phyloP scores from a whole-genome alignment of 1,140 invertebrate genomes.

The Nautilus pompilius region DNA sequence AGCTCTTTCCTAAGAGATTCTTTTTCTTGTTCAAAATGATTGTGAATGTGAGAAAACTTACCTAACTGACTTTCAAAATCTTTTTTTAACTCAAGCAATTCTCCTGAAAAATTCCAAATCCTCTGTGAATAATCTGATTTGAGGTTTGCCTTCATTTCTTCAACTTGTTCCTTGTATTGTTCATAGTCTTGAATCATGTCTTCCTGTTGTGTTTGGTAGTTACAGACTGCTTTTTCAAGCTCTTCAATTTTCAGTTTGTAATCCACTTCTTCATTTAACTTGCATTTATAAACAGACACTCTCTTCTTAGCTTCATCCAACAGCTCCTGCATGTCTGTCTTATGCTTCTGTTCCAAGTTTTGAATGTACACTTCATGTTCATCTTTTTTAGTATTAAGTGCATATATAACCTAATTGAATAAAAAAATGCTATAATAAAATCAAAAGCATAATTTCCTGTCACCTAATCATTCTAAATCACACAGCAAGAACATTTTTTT shows the following conservation, averaged over 20 bases:
- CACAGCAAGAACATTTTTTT: no score
- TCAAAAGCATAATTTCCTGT: no score
- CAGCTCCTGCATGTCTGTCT: conserved; percentile 48
- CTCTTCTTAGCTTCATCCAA: conserved; percentile 48
- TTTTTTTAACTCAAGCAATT: conserved; percentile 43
- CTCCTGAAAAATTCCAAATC: conserved; percentile 42
- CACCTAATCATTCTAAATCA: no score
- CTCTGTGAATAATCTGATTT: conserved; percentile 43
- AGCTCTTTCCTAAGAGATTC: conserved; percentile 36
- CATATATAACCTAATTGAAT: conserved; percentile 53
- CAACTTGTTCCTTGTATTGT: conserved; percentile 33
- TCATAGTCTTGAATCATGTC: conserved; percentile 35
- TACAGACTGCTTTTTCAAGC: conserved; percentile 20
- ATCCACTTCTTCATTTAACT: conserved; percentile 29
- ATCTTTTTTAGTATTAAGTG: conserved; percentile 57
- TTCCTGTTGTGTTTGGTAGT: conserved; percentile 21
- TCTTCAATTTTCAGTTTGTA: conserved; percentile 25
- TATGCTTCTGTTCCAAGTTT: conserved; percentile 49
- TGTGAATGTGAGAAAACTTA: no score
- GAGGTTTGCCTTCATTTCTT: conserved; percentile 33
- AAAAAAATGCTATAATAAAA: conserved; percentile 10
- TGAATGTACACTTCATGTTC: conserved; percentile 50
- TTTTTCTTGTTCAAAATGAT: conserved; percentile 35
- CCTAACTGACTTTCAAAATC: conserved; percentile 46
- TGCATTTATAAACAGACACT: conserved; percentile 36